A percentile compares a stretch with the other conserved stretches of the same genome.
phyloP scores from a whole-genome alignment of 2,113 vertebrate genomes.

The Otolemur garnettii region DNA sequence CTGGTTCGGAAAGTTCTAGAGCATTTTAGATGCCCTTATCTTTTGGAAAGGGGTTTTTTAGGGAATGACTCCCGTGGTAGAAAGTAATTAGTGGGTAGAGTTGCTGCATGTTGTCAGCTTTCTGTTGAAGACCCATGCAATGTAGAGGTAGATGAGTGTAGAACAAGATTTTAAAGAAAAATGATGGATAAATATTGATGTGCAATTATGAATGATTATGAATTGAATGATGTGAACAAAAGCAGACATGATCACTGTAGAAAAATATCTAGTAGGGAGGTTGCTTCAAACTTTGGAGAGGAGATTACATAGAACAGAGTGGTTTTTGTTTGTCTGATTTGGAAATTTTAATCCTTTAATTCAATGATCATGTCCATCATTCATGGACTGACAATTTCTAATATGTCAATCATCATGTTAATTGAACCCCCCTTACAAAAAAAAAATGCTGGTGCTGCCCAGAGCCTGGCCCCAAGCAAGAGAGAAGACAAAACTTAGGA shows the following conservation, averaged over 20 bases:
- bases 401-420: not conserved
- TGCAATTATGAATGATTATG: not conserved
- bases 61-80: too few species aligned
- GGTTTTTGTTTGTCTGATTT: not conserved
- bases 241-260: rapidly evolving
- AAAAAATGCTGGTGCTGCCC: not conserved
- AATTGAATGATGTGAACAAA: not conserved
- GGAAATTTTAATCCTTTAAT: not conserved
- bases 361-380: not conserved
- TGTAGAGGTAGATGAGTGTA: not conserved
- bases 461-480: conserved; percentile 34
- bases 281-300: not conserved
- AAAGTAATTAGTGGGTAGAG: not conserved
- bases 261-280: rapidly evolving
- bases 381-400: not conserved
- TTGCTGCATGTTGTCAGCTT: not conserved
- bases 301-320: rapidly evolving
- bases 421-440: not conserved
- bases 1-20: not conserved
- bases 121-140: not conserved
- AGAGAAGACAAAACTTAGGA: conserved; percentile 57
- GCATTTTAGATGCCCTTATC: rapidly evolving
- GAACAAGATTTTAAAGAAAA: not conserved
- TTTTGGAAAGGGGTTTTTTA: not conserved
- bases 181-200: not conserved